A percentile compares a stretch with the other conserved stretches of the same genome.
These are phyloP conservation scores for Mustelus asterias DNA, from an alignment of 2,113 vertebrate species.

Conservation along the genomic window DNA sequence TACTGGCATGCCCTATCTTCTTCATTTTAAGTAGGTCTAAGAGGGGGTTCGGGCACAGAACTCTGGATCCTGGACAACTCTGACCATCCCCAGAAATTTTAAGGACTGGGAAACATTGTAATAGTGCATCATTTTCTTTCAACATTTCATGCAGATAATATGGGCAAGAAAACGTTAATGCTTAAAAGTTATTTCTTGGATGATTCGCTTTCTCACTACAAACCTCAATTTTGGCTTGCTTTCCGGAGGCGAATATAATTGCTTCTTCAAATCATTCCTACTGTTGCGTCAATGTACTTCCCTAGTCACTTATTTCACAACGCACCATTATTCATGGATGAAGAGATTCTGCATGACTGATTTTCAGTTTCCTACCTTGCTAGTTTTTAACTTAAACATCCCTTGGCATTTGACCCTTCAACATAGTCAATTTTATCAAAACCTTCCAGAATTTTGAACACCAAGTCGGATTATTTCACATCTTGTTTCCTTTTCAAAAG, in stretches of 20 bases:
- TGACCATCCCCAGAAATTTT: not conserved
- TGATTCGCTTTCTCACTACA: not conserved
- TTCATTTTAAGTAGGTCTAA: not conserved
- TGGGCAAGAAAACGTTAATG: too few relatives aligned
- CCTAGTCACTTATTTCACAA: not conserved
- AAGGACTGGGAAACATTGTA: not conserved
- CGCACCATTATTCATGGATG: not conserved
- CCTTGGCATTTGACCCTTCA: not conserved
- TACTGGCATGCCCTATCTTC: not conserved
- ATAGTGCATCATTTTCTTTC: too few relatives aligned
- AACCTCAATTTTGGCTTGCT: not conserved
- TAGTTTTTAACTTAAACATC: not conserved
- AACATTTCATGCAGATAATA: too few relatives aligned
- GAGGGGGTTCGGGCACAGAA: not conserved
- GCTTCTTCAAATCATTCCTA: not conserved
- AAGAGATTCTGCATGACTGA: not conserved
- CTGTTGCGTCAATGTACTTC: not conserved
- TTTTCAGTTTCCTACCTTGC: not conserved
- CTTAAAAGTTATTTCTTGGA: not conserved
- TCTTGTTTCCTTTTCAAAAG: not conserved
- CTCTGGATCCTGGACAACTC: not conserved
- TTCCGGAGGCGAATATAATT: not conserved
- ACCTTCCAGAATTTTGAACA: not conserved
- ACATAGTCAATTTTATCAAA: not conserved
- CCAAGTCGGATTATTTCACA: not conserved